A percentile compares a stretch with the other conserved stretches of the same genome.
These are phyloP conservation scores for Diorhabda elongata DNA, from an alignment of 1,140 invertebrate species.

Conservation along the genomic window DNA sequence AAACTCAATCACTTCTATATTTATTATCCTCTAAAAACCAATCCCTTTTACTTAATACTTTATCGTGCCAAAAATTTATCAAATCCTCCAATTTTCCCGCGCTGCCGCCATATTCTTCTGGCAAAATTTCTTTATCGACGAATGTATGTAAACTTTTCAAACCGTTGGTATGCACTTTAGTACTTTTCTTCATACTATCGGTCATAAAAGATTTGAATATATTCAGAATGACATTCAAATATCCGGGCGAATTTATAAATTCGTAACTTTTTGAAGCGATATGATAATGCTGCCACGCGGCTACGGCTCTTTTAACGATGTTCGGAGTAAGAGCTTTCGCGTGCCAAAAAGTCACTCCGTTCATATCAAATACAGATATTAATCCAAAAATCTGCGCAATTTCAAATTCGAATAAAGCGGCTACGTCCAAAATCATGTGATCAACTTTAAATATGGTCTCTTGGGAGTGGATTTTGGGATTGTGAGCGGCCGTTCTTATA, in stretches of 20 bases:
- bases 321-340: conserved; percentile 56
- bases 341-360: conserved; percentile 55
- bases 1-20: conserved; percentile 47
- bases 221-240: conserved; percentile 64
- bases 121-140: conserved; percentile 52
- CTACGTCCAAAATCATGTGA: conserved; percentile 57
- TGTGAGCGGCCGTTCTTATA: conserved; percentile 53
- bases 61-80: conserved; percentile 55
- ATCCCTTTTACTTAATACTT: conserved; percentile 48
- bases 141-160: conserved; percentile 46
- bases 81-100: conserved; percentile 52
- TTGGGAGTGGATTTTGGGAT: conserved; percentile 54
- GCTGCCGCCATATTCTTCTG: conserved; percentile 58
- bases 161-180: conserved; percentile 52
- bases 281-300: conserved; percentile 68
- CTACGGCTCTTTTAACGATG: conserved; percentile 56
- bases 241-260: conserved; percentile 65
- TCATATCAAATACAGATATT: conserved; percentile 58
- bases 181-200: conserved; percentile 58
- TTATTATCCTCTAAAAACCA: conserved; percentile 58
- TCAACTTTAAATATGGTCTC: conserved; percentile 58
- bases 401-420: conserved; percentile 50
- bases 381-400: conserved; percentile 56
- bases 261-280: conserved; percentile 63
- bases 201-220: conserved; percentile 69